phyloP scores from a whole-genome alignment of 2,113 vertebrate species.

The Phalacrocorax carbo region DNA sequence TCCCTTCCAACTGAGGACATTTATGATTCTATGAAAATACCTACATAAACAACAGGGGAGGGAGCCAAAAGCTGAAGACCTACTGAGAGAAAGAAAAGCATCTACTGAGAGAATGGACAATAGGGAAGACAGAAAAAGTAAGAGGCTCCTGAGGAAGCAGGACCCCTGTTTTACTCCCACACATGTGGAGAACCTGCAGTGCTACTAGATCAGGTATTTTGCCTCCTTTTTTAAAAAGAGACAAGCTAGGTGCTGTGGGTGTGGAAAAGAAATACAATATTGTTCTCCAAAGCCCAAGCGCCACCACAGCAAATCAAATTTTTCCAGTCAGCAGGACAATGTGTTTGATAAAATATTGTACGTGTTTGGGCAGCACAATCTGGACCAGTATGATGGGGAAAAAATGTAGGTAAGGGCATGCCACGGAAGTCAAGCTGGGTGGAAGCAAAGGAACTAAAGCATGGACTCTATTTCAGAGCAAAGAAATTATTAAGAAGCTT shows the following conservation, averaged over 20 bases:
- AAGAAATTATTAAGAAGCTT: background rate
- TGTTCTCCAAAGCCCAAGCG: background rate
- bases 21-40: background rate
- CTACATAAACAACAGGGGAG: background rate
- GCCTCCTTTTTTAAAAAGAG: background rate
- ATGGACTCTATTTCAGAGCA: background rate
- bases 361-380: background rate
- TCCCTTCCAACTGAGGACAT: too few species aligned
- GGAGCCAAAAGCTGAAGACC: background rate
- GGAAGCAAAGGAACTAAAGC: background rate
- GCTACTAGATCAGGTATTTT: background rate
- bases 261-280: background rate
- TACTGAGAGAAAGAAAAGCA: background rate
- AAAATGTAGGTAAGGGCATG: background rate
- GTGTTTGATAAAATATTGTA: background rate
- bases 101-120: background rate
- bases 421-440: background rate
- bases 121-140: background rate
- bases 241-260: background rate
- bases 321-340: background rate
- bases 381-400: background rate
- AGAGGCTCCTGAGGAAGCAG: background rate
- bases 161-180: background rate
- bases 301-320: background rate
- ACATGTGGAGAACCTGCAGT: background rate